Evolutionary conservation across 2,888 invertebrate genomes (phyloP).

Genomic region (Seladonia tumulorum): DNA sequence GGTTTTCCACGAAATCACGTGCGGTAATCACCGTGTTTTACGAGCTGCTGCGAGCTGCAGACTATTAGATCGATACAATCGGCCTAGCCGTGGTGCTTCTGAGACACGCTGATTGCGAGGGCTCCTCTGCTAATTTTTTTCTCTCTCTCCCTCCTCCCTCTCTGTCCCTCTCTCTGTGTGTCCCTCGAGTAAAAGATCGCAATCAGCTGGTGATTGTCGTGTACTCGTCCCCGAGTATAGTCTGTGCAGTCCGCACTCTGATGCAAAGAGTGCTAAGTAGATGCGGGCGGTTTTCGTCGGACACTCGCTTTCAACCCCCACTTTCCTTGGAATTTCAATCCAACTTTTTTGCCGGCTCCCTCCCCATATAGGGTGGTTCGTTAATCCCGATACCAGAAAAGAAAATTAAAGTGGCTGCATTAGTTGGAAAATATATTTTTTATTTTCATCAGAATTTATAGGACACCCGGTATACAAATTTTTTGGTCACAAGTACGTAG

Average conservation of each 20-base stretch:
- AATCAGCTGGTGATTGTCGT: constrained; percentile 61
- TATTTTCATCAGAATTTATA: not conserved
- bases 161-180: not conserved
- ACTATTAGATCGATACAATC: constrained; percentile 54
- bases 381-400: not conserved
- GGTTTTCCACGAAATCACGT: constrained; percentile 55
- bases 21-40: constrained; percentile 51
- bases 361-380: not conserved
- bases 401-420: not conserved
- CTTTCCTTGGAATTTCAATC: not conserved
- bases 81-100: constrained; percentile 31
- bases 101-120: constrained; percentile 50
- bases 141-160: not conserved
- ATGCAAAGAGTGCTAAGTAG: constrained; percentile 21
- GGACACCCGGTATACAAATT: too few relatives aligned
- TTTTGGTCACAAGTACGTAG: too few relatives aligned
- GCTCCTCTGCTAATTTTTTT: constrained; percentile 41
- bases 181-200: constrained; percentile 23
- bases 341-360: not conserved
- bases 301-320: not conserved
- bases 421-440: not conserved
- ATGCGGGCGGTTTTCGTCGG: constrained; percentile 3
- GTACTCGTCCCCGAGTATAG: constrained; percentile 19
- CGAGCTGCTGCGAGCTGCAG: constrained; percentile 28
- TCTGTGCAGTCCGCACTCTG: constrained; percentile 1